Conservation (phyloP, 2,113 vertebrate genomes). For the Stegastes partitus region DNA sequence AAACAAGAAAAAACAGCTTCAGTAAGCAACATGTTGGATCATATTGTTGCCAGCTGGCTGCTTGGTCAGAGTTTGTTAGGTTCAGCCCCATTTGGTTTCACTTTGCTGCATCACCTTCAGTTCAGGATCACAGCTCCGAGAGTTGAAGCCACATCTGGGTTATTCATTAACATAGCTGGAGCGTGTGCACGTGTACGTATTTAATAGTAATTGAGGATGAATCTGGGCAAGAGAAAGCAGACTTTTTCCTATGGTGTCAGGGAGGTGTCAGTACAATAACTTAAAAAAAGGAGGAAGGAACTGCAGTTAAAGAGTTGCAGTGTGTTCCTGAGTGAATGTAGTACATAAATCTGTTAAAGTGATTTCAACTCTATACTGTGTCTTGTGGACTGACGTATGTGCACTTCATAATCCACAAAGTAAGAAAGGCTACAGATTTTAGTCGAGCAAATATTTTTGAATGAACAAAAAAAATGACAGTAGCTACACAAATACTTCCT, state of each 20-base stretch:
- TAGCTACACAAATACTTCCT: too few relatives aligned
- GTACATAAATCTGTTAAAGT: not conserved
- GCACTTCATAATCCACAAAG: too few relatives aligned
- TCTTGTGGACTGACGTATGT: too few relatives aligned
- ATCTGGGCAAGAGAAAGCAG: not conserved
- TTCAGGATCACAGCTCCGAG: conserved; percentile 32
- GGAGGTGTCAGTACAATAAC: conserved; percentile 21
- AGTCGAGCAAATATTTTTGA: too few relatives aligned
- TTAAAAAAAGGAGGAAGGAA: conserved; percentile 32
- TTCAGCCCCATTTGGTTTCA: conserved; percentile 48
- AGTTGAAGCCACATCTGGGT: conserved; percentile 37
- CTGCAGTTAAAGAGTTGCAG: not conserved
- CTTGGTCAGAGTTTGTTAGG: not conserved
- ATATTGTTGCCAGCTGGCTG: conserved; percentile 18
- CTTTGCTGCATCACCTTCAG: conserved; percentile 51
- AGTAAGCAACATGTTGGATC: not conserved
- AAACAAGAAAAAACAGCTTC: too few relatives aligned
- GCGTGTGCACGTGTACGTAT: not conserved
- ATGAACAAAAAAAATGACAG: too few relatives aligned
- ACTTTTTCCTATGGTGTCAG: conserved; percentile 8
- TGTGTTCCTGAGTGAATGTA: not conserved
- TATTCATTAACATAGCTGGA: conserved; percentile 30
- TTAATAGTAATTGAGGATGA: not conserved
- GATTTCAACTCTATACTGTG: too few relatives aligned
- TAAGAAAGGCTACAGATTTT: too few relatives aligned